These are phyloP conservation scores for Oligia latruncula DNA, from an alignment of 2,888 invertebrate species.

Conservation along the genomic window DNA sequence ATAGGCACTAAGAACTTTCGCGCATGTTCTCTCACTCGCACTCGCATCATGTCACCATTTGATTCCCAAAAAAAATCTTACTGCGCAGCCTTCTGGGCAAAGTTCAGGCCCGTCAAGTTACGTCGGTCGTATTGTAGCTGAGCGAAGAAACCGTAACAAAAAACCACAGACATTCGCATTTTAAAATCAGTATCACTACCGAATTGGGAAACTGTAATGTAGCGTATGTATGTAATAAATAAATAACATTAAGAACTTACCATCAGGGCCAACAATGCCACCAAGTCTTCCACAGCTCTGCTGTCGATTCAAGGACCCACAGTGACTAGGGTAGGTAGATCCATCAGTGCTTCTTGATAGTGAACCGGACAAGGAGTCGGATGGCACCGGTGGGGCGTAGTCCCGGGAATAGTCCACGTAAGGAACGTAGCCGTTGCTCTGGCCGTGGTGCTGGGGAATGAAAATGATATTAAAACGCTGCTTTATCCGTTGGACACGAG, in stretches of 20 bases:
- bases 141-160: neutral
- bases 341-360: constrained; percentile 83
- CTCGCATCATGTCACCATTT: too few species aligned
- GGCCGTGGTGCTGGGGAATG: constrained; percentile 75
- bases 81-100: too few species aligned
- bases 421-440: constrained; percentile 96
- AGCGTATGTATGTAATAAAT: too few species aligned
- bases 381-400: constrained; percentile 94
- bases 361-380: constrained; percentile 81
- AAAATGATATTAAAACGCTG: neutral
- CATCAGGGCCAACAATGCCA: constrained; percentile 84
- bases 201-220: too few species aligned
- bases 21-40: too few species aligned
- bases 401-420: constrained; percentile 97
- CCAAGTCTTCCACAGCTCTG: constrained; percentile 81
- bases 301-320: constrained; percentile 81
- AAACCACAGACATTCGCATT: neutral
- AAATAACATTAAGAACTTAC: constrained; percentile 68
- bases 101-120: too few species aligned
- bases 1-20: too few species aligned
- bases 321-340: constrained; percentile 79
- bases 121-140: neutral
- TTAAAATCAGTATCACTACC: neutral
- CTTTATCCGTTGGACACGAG: neutral
- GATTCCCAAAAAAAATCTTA: too few species aligned